phyloP scores from a whole-genome alignment of 2,797 vertebrate genomes.

The Cynopterus sphinx region DNA sequence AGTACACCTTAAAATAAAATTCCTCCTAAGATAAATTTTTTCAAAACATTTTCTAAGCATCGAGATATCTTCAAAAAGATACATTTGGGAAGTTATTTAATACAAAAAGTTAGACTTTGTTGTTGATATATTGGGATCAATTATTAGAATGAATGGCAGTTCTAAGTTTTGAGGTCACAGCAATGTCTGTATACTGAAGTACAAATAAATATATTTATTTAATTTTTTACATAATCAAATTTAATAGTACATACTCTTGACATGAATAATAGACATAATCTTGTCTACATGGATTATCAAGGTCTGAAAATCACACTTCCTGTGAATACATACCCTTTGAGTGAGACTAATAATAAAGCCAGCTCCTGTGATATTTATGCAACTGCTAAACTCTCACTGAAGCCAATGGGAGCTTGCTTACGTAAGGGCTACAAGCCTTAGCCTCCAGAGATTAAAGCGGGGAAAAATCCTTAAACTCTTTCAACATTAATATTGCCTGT shows the following conservation, averaged over 20 bases:
- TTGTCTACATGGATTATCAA: not conserved
- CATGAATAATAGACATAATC: not conserved
- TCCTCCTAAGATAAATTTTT: not conserved
- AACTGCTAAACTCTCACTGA: slow-evolving; percentile 62
- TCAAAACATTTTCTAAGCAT: slow-evolving; percentile 3
- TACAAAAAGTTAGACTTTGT: not conserved
- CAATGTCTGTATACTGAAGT: not conserved
- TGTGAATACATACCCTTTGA: not conserved
- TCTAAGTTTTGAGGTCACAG: not conserved
- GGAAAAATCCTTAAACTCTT: slow-evolving; percentile 68
- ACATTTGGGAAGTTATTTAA: not conserved
- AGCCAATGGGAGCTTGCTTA: slow-evolving; percentile 72
- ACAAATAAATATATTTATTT: not conserved
- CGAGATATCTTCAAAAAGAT: not conserved
- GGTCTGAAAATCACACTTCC: slow-evolving; percentile 6
- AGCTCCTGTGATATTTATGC: slow-evolving; percentile 63
- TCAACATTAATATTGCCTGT: slow-evolving; percentile 72
- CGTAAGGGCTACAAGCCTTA: slow-evolving; percentile 58
- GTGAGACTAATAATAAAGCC: not conserved
- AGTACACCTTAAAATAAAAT: not conserved
- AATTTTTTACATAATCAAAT: not conserved
- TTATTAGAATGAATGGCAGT: not conserved
- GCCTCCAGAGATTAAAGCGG: slow-evolving; percentile 73
- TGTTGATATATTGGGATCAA: not conserved
- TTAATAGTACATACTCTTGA: not conserved